These are phyloP conservation scores for Oryzias sinensis DNA, from an alignment of 2,797 vertebrate genomes.

Conservation along the genomic window DNA sequence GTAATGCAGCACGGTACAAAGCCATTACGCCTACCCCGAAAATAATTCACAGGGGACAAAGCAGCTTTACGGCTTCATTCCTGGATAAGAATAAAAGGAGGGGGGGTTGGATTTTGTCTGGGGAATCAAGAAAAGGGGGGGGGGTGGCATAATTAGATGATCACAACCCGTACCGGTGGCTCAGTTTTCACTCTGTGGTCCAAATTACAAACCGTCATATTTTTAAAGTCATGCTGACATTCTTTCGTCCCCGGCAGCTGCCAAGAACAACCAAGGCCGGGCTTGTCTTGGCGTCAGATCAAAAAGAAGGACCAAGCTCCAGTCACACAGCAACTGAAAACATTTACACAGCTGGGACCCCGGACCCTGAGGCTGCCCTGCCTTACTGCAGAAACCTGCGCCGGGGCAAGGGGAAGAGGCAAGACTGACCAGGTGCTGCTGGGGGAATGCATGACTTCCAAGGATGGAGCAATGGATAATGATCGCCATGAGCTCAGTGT, in stretches of 20 bases:
- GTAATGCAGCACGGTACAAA: conserved; percentile 66
- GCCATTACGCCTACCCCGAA: conserved; percentile 72
- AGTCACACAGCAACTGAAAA: conserved; percentile 96
- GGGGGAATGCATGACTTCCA: conserved; percentile 56
- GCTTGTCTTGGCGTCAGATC: conserved; percentile 94
- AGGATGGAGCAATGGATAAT: conserved; percentile 66
- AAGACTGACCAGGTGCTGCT: conserved; percentile 63
- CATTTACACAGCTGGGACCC: conserved; percentile 99
- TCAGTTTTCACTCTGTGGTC: conserved; percentile 88
- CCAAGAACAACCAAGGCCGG: conserved; percentile 92
- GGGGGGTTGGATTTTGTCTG: conserved; percentile 56
- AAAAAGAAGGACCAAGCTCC: conserved; percentile 87
- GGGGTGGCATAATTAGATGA: conserved; percentile 83
- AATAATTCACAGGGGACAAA: conserved; percentile 74
- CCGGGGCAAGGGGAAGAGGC: conserved; percentile 33
- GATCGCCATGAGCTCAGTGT: conserved; percentile 55
- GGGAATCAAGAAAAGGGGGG: conserved; percentile 42
- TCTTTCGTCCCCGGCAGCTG: conserved; percentile 86
- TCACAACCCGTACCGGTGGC: conserved; percentile 85
- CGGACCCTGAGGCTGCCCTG: conserved; percentile 82
- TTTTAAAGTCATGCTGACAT: conserved; percentile 97
- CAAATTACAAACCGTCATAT: conserved; percentile 91
- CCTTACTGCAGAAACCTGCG: conserved; percentile 77
- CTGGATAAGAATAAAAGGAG: conserved; percentile 82
- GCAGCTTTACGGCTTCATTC: conserved; percentile 75